Percentiles rank a stretch among this genome's conserved stretches.
These are phyloP conservation scores for Malurus alboscapulatus DNA, from an alignment of 2,113 vertebrate species.

Conservation along the genomic window DNA sequence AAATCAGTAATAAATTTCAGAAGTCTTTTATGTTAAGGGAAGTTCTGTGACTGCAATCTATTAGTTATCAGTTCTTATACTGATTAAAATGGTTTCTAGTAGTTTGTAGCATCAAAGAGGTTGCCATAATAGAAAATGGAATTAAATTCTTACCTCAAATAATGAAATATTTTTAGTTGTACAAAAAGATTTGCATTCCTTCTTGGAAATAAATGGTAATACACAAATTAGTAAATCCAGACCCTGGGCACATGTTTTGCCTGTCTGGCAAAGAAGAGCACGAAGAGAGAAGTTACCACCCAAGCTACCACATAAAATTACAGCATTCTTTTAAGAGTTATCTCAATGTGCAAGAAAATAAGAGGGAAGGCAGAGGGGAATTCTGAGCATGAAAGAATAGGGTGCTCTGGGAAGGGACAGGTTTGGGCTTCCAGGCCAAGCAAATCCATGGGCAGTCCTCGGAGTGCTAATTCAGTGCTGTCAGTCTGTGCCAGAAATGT, in stretches of 20 bases:
- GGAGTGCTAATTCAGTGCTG: not conserved
- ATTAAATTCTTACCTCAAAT: not conserved
- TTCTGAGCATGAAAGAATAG: not conserved
- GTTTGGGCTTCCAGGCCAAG: not conserved
- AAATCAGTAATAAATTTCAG: not conserved
- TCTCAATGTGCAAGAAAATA: not conserved
- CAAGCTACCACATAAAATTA: not conserved
- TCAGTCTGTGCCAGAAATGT: not conserved
- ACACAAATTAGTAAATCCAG: not conserved
- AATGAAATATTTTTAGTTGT: not conserved
- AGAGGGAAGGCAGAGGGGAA: not conserved
- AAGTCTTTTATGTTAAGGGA: not conserved
- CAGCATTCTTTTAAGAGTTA: not conserved
- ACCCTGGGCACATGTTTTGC: fast-evolving
- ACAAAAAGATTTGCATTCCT: not conserved
- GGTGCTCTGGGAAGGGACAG: not conserved
- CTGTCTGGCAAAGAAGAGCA: not conserved
- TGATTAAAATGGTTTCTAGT: not conserved
- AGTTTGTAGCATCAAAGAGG: not conserved
- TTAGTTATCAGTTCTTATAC: not conserved
- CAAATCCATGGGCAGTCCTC: not conserved
- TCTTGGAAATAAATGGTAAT: not conserved
- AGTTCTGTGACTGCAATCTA: not conserved
- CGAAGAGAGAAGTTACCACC: not conserved
- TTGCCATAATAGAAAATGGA: not conserved